Base-by-base conservation (phyloP, 2,888 invertebrate species). In the Cryptus viduatorius region DNA sequence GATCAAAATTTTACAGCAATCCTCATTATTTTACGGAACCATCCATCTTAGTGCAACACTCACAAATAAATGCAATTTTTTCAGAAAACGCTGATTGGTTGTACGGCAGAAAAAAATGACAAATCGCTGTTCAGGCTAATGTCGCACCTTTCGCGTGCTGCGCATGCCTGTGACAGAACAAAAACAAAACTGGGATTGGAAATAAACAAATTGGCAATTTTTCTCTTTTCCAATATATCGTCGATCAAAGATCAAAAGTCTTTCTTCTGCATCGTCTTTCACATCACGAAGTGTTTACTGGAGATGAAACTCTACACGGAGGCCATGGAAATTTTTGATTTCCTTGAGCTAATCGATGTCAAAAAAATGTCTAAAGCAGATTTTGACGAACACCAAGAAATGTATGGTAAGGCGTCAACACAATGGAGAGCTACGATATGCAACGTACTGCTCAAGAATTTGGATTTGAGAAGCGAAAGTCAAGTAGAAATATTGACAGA, bases 201-300 rank as follows among this genome's bases (percentile, higher is more conserved):
- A 5, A 86, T 93, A 31, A 86, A 82, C 37, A 80, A 81, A 19
- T 78, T 93, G 65, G 80, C 90, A 3, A 71, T 64, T 12, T 69
- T 79, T 0, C 77, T 92, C 8, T 91, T 92, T 76, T 83, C 86
- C 2, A 65, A 80, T 5, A 65, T 91, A 42, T 82, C 79, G 14
- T 42, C 78, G 7, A 78, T 91, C n/a, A 86, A 88, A 31, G 87
- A 90, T 69, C 48, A 76, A n/a, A 82, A 86, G 3, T 90, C 90
- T 61, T 92, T 89, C 79, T 86, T 89, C 16, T 88, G 88, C 4
- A 87, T 89, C n/a, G 42, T 93, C 1, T 93, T 89, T 71, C 91
- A 90, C 80, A 89, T 93, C 42, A 68, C 88, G 5, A 84, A 85
- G 12, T 91, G 89, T 73, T 83, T 92, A 14, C 67, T 92, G 0